Evolutionary conservation across 2,888 invertebrate genomes (phyloP).

Genomic region (Platerodrilus igneus): DNA sequence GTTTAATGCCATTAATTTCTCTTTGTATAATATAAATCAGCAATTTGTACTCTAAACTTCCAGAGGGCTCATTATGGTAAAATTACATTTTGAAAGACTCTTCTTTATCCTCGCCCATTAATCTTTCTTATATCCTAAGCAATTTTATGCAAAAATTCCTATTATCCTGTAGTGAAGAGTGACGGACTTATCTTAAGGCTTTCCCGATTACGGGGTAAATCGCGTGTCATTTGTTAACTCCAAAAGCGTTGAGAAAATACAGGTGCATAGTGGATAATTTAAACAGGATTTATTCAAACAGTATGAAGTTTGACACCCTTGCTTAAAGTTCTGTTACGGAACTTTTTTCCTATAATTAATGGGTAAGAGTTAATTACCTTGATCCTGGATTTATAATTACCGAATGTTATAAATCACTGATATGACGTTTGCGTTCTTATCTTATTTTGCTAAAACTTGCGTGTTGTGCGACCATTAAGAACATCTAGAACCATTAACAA

Average conservation of each 20-base stretch:
- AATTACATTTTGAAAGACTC: conserved; percentile 37
- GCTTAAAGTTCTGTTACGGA: conserved; percentile 26
- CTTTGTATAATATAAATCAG: too few relatives aligned
- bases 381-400: too few relatives aligned
- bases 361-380: too few relatives aligned
- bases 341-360: too few relatives aligned
- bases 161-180: conserved; percentile 36
- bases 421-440: too few relatives aligned
- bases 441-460: too few relatives aligned
- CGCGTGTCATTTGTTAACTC: conserved; percentile 47
- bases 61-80: conserved; percentile 23
- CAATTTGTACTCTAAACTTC: too few relatives aligned
- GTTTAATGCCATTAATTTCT: too few relatives aligned
- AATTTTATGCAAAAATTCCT: conserved; percentile 45
- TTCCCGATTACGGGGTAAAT: conserved; percentile 44
- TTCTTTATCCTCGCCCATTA: conserved; percentile 36
- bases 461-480: too few relatives aligned
- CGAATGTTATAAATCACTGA: too few relatives aligned
- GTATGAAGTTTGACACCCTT: conserved; percentile 24
- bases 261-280: conserved; percentile 44
- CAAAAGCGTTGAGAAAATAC: conserved; percentile 41
- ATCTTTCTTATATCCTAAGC: conserved; percentile 39
- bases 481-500: too few relatives aligned
- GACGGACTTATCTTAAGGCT: conserved; percentile 39
- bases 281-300: conserved; percentile 42